Base-by-base conservation (phyloP, 2,113 vertebrate genomes). In the Hystrix cristata region DNA sequence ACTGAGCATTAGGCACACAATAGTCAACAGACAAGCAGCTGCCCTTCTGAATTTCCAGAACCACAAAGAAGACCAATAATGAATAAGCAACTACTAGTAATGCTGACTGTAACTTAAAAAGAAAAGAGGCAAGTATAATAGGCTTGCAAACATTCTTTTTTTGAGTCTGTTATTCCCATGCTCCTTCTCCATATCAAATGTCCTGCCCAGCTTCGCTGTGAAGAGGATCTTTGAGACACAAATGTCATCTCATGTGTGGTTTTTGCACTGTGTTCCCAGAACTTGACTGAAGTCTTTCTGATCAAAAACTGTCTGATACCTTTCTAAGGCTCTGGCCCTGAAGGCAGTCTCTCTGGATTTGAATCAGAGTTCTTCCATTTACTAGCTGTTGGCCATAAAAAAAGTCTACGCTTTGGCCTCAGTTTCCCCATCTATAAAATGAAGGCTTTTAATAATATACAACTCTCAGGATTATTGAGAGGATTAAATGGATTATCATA, bases 371-470 rank as follows among this genome's bases (percentile, higher is more conserved):
- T 80, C 43, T 43, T 57, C 27, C 25, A 71, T 43, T 88, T 91
- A 60, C 60, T 84, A 71, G 13, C 15, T 46, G 31, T 0, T 21
- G 43, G n/a, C 1, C 59, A 81, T 86, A 78, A 96, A 16, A 81
- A 57, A 46, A 96, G 43, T 92, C 48, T 82, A 51, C 67, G n/a
- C 19, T 34, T 48, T 86, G 48, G 14, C 80, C 84, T 96, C 90
- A 55, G 65, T 87, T 94, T 92, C 10, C 59, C 65, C 71, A 88
- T 65, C 69, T 90, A 15, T 92, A 67, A 94, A 93, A 64, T 88
- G 69, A 59, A 90, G 21, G 85, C 46, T 67, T 86, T 53, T 72
- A 93, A 57, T 38, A 57, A 72, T 19, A 21, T 16, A 7, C 53
- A 82, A 82, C 18, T 48, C 3, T 79, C 62, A 82, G 67, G 65